Conservation (phyloP, 2,113 vertebrate genomes). For the Osmerus eperlanus region DNA sequence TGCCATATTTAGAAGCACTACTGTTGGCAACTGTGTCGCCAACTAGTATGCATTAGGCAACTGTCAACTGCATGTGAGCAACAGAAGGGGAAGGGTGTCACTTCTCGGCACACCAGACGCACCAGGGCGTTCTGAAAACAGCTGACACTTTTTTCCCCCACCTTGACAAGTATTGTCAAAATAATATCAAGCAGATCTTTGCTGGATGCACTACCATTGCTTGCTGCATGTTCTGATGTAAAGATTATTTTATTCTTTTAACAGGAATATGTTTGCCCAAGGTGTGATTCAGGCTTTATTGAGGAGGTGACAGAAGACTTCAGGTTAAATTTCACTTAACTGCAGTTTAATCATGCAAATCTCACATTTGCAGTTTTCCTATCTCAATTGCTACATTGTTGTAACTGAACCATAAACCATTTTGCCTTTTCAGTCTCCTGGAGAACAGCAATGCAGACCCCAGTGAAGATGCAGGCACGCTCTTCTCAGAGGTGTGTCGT, state of each 20-base stretch:
- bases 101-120: neutral
- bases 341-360: too few species aligned
- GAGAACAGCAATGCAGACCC: conserved; percentile 63
- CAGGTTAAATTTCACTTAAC: conserved; percentile 68
- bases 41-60: conserved; percentile 40
- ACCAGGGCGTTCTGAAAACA: conserved; percentile 14
- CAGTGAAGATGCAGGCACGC: conserved; percentile 71
- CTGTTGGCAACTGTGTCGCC: conserved; percentile 39
- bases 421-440: conserved; percentile 73
- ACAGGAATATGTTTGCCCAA: conserved; percentile 85
- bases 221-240: neutral
- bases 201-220: neutral
- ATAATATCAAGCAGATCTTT: too few species aligned
- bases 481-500: conserved; percentile 81
- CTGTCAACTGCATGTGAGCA: conserved; percentile 41
- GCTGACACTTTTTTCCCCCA: neutral
- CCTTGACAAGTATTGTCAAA: neutral
- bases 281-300: conserved; percentile 87
- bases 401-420: neutral
- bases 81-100: neutral
- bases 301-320: conserved; percentile 87
- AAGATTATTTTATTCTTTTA: conserved; percentile 17
- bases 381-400: neutral
- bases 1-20: conserved; percentile 63
- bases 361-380: neutral